Base-by-base conservation (phyloP, 2,113 vertebrate species). In the Sigmodon hispidus region DNA sequence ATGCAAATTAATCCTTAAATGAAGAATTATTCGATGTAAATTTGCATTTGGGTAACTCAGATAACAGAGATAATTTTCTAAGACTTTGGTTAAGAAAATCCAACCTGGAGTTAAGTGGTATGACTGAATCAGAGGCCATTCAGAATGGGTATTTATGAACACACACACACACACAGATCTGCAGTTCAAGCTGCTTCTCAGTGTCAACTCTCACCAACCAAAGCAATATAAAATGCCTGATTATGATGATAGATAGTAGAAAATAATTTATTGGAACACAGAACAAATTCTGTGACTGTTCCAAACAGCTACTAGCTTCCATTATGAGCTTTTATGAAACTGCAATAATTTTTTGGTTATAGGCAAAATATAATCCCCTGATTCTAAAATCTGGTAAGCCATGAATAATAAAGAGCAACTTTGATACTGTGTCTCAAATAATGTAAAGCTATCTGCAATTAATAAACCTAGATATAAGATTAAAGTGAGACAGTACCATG, bases 11-110 rank as follows among this genome's bases (percentile, higher is more conserved):
- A 67, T 91, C 94, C 97, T 98, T 97, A 98, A 97, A 96, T 81
- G 96, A 96, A 97, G 87, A 97, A 97, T 94, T 97, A 92, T 91
- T 98, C 92, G 97, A 98, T 97, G 95, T 97, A 98, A 98, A 98
- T 97, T 97, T 98, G 98, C 98, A 98, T 97, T 98, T 98, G 98
- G 72, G 84, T 97, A 98, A 98, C 96, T 97, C 94, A 98, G 98
- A 96, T 26, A 17, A 96, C 55, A 90, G 45, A 89, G 77, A 88
- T 36, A 88, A 90, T 89, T 86, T 89, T 52, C 77, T 84, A 40
- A 98, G 94, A 97, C 83, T 95, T 94, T 92, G 88, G 91, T 84
- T 3, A 43, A 96, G 73, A 93, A 0, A 72, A 92, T 92, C 85
- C 85, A 87, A 34, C 19, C 80, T 95, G 63, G 45, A 97, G 76